Evolutionary conservation across 2,113 vertebrate species (phyloP), one percentile per base, ranked within the genome.

Genomic region (Carollia perspicillata): DNA sequence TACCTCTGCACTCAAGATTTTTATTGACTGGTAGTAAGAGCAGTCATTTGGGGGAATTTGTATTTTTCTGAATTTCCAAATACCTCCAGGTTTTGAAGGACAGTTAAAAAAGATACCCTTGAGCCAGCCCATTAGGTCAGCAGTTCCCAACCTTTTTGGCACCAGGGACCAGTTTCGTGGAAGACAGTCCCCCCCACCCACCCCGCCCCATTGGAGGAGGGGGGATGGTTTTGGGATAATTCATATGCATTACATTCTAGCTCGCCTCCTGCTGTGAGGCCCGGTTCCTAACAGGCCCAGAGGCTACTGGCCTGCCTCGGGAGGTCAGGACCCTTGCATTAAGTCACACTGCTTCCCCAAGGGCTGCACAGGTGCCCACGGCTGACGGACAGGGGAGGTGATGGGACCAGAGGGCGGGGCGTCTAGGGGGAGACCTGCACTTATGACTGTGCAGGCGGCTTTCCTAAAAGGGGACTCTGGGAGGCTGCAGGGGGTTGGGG

Each of bases 401-500:
- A 78, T 35, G 42, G 44, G 35, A 53, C 72, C 3, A 1, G 2
- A n/a, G 71, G 74, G 30, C 33, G 26, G 47, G 51, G 51, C 6
- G 0, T n/a, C 28, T 5, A 10, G 26, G 40, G 12, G 6, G 13
- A 53, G 8, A 2, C 9, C 68, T 20, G 0, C 11, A 16, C 26
- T 44, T 30, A 7, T 10, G 23, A 0, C n/a, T 35, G 66, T 17
- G 26, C 35, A 8, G 23, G 51, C 2, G 5, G 6, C 37, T 5
- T 42, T 28, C 13, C 5, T 7, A 7, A 7, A 0, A 0, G 42
- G 88, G 40, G 5, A 12, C 1, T 0, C 18, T 16, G 20, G 49
- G 4, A 26, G 11, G 55, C 0, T 1, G 14, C 49, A 5, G 22
- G 20, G 55, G 55, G 20, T 58, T 2, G 55, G 55, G 5, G 55